Evolutionary conservation across 2,888 invertebrate genomes (phyloP).

Genomic region (Eilema caniola): DNA sequence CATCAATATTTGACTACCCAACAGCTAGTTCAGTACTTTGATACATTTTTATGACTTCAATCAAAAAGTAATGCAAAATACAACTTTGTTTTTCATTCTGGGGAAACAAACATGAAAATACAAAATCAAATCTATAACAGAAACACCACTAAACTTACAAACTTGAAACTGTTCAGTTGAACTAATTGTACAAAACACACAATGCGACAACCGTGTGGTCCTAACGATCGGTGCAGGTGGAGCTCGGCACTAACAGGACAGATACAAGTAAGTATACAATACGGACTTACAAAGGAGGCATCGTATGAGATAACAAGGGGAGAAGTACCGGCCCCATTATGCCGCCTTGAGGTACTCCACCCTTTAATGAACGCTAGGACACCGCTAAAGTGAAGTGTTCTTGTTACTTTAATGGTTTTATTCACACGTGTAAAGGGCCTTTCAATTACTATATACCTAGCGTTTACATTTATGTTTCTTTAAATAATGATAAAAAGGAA

Average conservation of each 20-base stretch:
- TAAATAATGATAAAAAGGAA: background rate
- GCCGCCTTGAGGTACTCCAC: constrained; percentile 69
- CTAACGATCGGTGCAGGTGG: constrained; percentile 73
- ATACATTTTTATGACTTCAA: background rate
- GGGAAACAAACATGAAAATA: constrained; percentile 21
- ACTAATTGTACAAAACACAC: constrained; percentile 78
- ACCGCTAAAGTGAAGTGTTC: constrained; percentile 65
- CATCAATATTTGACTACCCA: background rate
- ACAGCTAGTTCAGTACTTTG: background rate
- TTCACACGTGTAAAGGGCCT: constrained; percentile 58
- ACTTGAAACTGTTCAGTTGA: constrained; percentile 74
- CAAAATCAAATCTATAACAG: constrained; percentile 52
- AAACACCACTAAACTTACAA: constrained; percentile 61
- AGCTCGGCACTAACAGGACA: constrained; percentile 58
- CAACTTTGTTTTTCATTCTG: background rate
- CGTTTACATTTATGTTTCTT: constrained; percentile 33
- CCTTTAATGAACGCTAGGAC: constrained; percentile 67
- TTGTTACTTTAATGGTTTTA: constrained; percentile 62
- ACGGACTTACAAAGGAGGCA: constrained; percentile 72
- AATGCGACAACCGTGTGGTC: constrained; percentile 66
- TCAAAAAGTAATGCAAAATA: background rate
- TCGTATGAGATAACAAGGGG: constrained; percentile 78
- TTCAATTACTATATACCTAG: constrained; percentile 46
- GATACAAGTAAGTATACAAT: constrained; percentile 59
- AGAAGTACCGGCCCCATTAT: constrained; percentile 78